phyloP scores from a whole-genome alignment of 2,888 invertebrate genomes.

The Clunio marinus region DNA sequence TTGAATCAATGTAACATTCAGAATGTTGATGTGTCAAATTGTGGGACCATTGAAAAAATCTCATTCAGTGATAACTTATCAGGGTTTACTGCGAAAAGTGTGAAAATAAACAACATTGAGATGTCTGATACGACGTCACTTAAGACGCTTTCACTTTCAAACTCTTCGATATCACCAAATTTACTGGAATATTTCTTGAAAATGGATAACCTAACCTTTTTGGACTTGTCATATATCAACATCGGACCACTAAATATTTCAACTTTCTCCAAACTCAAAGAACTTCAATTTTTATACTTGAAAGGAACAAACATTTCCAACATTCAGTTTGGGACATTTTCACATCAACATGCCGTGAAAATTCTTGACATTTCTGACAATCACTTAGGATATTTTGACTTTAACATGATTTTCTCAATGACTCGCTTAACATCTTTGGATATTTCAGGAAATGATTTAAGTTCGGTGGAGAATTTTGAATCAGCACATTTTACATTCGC shows the following conservation, averaged over 20 bases:
- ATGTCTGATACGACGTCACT: neutral
- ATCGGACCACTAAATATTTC: conserved; percentile 47
- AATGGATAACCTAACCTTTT: conserved; percentile 44
- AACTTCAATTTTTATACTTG: conserved; percentile 46
- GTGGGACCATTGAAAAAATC: neutral
- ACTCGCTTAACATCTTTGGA: conserved; percentile 46
- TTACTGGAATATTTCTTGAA: conserved; percentile 45
- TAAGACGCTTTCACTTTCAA: neutral
- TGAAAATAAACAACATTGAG: neutral
- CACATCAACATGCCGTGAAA: conserved; percentile 46
- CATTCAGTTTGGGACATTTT: conserved; percentile 50
- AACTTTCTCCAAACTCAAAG: conserved; percentile 48
- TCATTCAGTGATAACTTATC: conserved; percentile 1
- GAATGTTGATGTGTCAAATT: neutral
- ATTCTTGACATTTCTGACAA: conserved; percentile 48
- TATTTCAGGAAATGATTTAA: conserved; percentile 40
- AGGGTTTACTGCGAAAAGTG: conserved; percentile 14
- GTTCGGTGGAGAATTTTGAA: neutral
- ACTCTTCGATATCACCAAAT: neutral
- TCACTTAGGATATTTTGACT: conserved; percentile 45
- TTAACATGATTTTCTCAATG: conserved; percentile 46
- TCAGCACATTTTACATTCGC: conserved; percentile 14
- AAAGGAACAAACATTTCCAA: conserved; percentile 45
- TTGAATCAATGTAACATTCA: conserved; percentile 6
- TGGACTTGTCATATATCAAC: conserved; percentile 48